These are phyloP conservation scores for Eidolon dupreanum DNA, from an alignment of 2,797 vertebrate genomes.

Conservation along the genomic window DNA sequence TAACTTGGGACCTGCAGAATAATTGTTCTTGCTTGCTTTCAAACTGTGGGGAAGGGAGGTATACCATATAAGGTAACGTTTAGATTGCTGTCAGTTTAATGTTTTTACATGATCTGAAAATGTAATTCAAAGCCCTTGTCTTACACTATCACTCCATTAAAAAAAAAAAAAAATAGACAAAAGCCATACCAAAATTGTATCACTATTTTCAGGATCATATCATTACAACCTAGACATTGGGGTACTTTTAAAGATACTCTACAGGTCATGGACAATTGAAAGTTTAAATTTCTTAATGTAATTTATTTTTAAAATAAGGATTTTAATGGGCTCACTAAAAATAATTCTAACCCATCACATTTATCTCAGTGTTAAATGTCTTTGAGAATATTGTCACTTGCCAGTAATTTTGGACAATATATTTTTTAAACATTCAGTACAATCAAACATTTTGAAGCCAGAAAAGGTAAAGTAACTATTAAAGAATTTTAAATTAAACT, in stretches of 20 bases:
- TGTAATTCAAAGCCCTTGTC: not conserved
- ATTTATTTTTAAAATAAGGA: not conserved
- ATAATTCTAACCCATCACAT: not conserved
- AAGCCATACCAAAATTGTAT: not conserved
- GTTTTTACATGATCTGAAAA: not conserved
- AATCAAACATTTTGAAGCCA: not conserved
- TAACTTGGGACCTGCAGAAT: not conserved
- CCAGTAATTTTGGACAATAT: not conserved
- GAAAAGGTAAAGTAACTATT: not conserved
- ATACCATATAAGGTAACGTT: not conserved
- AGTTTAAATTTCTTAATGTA: not conserved
- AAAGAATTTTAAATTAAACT: slow-evolving; percentile 11
- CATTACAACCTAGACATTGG: not conserved
- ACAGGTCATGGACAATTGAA: not conserved
- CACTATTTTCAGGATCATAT: not conserved
- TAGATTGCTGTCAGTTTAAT: not conserved
- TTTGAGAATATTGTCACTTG: not conserved
- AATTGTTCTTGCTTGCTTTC: not conserved
- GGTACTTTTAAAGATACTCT: not conserved
- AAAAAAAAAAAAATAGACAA: not conserved
- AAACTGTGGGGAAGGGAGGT: no score
- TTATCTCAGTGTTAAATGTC: not conserved
- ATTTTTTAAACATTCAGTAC: slow-evolving; percentile 41
- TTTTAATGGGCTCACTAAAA: slow-evolving; percentile 7
- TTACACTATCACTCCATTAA: not conserved